These are phyloP conservation scores for Piprites chloris DNA, from an alignment of 2,113 vertebrate genomes.

Conservation along the genomic window DNA sequence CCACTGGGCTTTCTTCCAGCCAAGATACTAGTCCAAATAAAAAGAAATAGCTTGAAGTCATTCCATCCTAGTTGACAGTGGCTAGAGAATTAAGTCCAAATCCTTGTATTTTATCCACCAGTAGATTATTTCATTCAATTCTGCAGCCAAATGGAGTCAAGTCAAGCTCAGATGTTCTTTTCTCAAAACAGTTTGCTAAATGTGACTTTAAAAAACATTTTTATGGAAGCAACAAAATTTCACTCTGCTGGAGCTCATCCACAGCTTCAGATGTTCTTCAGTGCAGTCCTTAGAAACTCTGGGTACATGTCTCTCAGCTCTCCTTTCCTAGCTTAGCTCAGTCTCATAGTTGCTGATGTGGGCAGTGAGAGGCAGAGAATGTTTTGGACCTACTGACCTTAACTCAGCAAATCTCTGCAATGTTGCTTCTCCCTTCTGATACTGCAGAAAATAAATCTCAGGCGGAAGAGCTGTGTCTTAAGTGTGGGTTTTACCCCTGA, in stretches of 20 bases:
- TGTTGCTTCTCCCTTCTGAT: background rate
- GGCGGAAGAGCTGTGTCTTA: background rate
- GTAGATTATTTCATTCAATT: background rate
- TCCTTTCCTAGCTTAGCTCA: background rate
- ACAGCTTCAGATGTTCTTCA: background rate
- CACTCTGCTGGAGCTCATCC: background rate
- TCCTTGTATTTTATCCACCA: background rate
- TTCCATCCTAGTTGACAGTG: slow-evolving; percentile 3
- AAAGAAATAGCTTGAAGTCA: slow-evolving; percentile 13
- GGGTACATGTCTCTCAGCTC: background rate
- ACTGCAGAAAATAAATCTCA: background rate
- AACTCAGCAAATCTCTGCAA: fast-evolving
- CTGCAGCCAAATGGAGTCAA: background rate
- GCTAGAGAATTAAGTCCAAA: slow-evolving; percentile 17
- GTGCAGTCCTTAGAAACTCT: background rate
- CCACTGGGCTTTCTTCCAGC: background rate
- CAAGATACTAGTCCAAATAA: background rate
- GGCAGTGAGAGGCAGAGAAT: background rate
- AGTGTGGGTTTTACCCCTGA: background rate
- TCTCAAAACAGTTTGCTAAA: background rate
- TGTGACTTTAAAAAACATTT: background rate
- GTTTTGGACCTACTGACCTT: background rate
- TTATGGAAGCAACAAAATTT: background rate
- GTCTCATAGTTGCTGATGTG: background rate
- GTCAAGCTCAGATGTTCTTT: background rate